Base-by-base conservation (phyloP, 1,140 invertebrate genomes). In the Gryllus bimaculatus region DNA sequence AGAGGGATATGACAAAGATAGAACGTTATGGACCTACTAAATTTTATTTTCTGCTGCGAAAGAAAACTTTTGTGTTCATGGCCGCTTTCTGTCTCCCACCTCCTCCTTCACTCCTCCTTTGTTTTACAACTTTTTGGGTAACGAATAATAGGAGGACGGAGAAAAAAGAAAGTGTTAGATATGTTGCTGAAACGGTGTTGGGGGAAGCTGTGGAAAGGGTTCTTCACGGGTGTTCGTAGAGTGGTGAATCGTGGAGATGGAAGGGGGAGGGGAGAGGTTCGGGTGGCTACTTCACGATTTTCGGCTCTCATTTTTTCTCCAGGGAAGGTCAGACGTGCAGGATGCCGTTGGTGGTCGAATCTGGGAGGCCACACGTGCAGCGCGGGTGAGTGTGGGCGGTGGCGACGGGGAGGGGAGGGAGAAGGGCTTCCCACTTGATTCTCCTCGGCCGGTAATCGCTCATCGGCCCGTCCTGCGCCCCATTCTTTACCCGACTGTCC, bases 11-110 rank as follows among this genome's bases (percentile, higher is more conserved):
- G 54, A 66, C 54, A 66, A 66, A 66, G 54, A 66, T 66, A 18
- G 54, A 66, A 66, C 54, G 18, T 66, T 66, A 66, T 66, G 54
- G 54, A 66, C 18, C 54, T 18, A 66, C 10, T 66, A 66, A 66
- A 66, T 66, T 66, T 66, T 66, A 66, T 66, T 66, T 66, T 66
- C 54, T 66, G 54, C 54, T 66, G 54, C 54, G 54, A 66, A 66
- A 66, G 54, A 66, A 66, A 66, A 66, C 54, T 66, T 66, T 66
- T 66, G 54, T 2, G 54, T 66, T 18, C 54, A 18, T 66, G 54
- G 54, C 10, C 54, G 54, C 18, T 66, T 66, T 66, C 10, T 66
- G 54, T 66, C 54, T 66, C 54, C 54, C 54, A 13, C 54, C 18
- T 66, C 18, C 54, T 66, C 54, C 10, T 10, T 66, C 18, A 39